phyloP scores from a whole-genome alignment of 1,140 invertebrate genomes.

The roundworm (Caenorhabditis elegans) region WBcel235 BX284605.5:13689501-13690000 shows the following conservation, averaged over 20 bases:
- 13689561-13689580: neutral
- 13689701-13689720: constrained; percentile 14
- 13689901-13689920: no score
- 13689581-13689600: neutral
- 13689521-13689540: neutral
- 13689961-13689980: neutral
- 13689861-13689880: neutral
- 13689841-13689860: neutral
- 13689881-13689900: neutral
- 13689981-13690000: neutral
- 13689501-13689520: neutral
- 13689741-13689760: neutral
- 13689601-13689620: constrained; percentile 16
- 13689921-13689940: neutral
- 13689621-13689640: neutral
- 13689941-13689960: neutral
- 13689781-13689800: neutral
- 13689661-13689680: neutral
- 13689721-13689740: neutral
- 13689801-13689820: neutral
- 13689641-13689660: neutral
- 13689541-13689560: neutral
- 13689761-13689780: constrained; percentile 19
- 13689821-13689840: neutral
- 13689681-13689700: constrained; percentile 25